Evolutionary conservation across 2,888 invertebrate species (phyloP).

Genomic region (Erynnis tages): DNA sequence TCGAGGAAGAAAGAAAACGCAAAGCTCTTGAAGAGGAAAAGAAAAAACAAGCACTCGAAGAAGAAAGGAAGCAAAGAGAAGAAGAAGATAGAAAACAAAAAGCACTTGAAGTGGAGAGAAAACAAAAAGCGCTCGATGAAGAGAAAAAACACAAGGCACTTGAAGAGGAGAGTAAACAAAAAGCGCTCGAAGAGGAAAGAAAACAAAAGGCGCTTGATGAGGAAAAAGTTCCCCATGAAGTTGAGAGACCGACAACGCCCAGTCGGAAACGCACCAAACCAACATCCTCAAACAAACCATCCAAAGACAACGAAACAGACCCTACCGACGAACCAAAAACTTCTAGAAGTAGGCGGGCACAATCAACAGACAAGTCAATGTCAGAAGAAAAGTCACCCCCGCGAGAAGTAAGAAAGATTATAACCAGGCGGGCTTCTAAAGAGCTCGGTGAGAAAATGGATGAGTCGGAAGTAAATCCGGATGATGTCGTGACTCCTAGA

Average conservation of each 20-base stretch:
- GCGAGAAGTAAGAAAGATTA: conserved; percentile 58
- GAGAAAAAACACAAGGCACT: too few relatives aligned
- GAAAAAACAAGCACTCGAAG: conserved; percentile 8
- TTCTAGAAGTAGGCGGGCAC: conserved; percentile 54
- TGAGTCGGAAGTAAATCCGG: conserved; percentile 45
- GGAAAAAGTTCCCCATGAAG: too few relatives aligned
- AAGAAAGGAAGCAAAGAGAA: conserved; percentile 25
- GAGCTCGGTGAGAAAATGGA: conserved; percentile 56
- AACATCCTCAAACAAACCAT: conserved; percentile 44
- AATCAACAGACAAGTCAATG: conserved; percentile 54
- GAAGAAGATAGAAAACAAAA: too few relatives aligned
- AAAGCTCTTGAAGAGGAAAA: background rate
- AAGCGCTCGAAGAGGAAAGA: background rate
- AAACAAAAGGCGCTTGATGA: conserved; percentile 9
- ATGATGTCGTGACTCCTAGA: conserved; percentile 60
- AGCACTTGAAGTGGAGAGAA: too few relatives aligned
- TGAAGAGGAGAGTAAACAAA: background rate
- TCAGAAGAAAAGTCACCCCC: conserved; percentile 56
- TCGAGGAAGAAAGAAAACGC: background rate
- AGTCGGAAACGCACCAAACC: conserved; percentile 44
- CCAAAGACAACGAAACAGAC: conserved; percentile 14
- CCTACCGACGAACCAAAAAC: conserved; percentile 44
- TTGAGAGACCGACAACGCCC: conserved; percentile 19
- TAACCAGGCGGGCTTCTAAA: conserved; percentile 64
- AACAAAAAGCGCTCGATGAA: too few relatives aligned